Conservation (phyloP, 2,113 vertebrate genomes). For the Nycticryphes semicollaris region DNA sequence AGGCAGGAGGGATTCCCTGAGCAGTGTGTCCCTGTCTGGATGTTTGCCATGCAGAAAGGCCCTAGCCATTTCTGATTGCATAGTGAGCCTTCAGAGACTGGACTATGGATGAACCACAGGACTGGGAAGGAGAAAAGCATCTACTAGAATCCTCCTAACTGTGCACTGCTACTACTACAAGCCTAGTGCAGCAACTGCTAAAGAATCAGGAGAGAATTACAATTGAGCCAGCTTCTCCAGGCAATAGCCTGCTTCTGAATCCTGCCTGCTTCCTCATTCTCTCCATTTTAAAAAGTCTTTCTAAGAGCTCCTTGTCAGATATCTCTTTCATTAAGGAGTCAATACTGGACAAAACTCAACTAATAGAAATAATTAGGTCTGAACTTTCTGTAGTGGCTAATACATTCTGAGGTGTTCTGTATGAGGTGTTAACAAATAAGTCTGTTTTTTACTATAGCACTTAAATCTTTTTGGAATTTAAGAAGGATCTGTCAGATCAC, state of each 20-base stretch:
- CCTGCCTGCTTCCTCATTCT: background rate
- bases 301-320: background rate
- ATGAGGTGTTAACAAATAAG: background rate
- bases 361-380: background rate
- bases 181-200: background rate
- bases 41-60: slow-evolving; percentile 82
- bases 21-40: slow-evolving; percentile 91
- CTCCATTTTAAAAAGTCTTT: background rate
- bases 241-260: background rate
- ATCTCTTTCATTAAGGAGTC: background rate
- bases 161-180: background rate
- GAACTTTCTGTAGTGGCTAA: background rate
- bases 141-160: background rate
- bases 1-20: slow-evolving; percentile 89
- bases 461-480: background rate
- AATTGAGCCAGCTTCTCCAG: background rate
- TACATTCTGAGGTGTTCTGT: background rate
- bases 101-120: background rate
- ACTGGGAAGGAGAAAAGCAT: background rate
- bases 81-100: background rate
- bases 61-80: background rate
- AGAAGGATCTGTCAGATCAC: background rate
- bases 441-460: background rate
- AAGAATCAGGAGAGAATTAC: background rate
- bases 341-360: background rate